Evolutionary conservation across 2,888 invertebrate species (phyloP).

Genomic region (Drosophila fungiperda): DNA sequence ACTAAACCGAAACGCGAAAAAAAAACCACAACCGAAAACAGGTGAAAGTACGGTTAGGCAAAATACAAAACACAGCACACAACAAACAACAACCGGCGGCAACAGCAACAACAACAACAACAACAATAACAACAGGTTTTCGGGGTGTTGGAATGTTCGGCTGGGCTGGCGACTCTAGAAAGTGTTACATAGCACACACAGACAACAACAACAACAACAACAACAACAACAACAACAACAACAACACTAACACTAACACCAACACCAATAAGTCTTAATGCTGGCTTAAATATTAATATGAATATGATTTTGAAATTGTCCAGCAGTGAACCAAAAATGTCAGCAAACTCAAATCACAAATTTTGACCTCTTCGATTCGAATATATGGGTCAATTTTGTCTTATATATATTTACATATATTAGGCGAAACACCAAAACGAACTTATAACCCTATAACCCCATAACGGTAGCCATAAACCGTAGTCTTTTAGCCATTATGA

Average conservation of each 20-base stretch:
- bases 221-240: background rate
- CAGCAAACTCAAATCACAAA: conserved; percentile 16
- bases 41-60: conserved; percentile 66
- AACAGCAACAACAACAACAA: conserved; percentile 20
- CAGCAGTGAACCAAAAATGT: conserved; percentile 20
- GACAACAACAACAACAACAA: background rate
- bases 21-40: conserved; percentile 50
- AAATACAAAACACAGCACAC: conserved; percentile 36
- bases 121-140: conserved; percentile 56
- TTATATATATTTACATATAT: conserved; percentile 15
- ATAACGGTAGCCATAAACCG: background rate
- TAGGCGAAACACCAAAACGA: too few relatives aligned
- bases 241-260: background rate
- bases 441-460: background rate
- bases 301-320: conserved; percentile 45
- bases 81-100: conserved; percentile 14
- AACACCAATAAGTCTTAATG: conserved; percentile 17
- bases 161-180: conserved; percentile 52
- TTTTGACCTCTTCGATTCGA: conserved; percentile 26
- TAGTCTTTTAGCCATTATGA: conserved; percentile 26
- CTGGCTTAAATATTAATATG: conserved; percentile 18
- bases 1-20: conserved; percentile 54
- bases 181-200: conserved; percentile 59
- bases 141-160: conserved; percentile 56
- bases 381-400: conserved; percentile 37